Evolutionary conservation across 2,888 invertebrate species (phyloP), one percentile per base, ranked within the genome.

Genomic region (Coenonympha glycerion): DNA sequence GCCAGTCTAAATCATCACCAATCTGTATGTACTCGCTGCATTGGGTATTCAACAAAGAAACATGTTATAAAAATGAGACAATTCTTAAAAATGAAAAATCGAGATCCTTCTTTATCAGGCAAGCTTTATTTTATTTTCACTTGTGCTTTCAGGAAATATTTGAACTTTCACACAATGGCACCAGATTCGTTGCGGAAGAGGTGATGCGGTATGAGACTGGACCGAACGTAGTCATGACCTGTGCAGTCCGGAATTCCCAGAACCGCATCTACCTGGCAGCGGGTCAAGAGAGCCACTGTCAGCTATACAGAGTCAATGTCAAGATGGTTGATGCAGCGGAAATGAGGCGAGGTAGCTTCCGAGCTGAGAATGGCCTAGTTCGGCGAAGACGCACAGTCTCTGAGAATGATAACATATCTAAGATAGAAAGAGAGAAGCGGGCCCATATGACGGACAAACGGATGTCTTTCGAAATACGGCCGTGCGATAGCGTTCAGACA

Each of bases 241-340:
- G 95, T 72, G 91, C 94, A 0, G 91, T 94, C 3, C 90, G 90
- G 53, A 92, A 90, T 60, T 89, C 91, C 59, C 91, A 91, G 34
- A 93, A 93, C 63, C 90, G 91, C 65, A 92, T 92, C 9, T 93
- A 92, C 78, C 81, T 97, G 44, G 94, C 95, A 1, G 96, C 96
- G 6, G 98, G 98, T 0, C 95, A 96, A 79, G 97, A 97, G 81
- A 95, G 94, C 58, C 94, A 96, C 68, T 96, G 95, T 70, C 95
- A 95, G 73, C 85, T 96, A 64, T 96, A 96, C 71, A 90, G 90
- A 69, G 93, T 95, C 3, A 88, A 89, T 76, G 81, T 88, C 62
- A 83, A 89, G 68, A 87, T 90, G 76, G 78, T 88, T 8, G 85
- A 88, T 55, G 87, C 89, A 1, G 76, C 89, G 0, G 89, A 89